A percentile compares a stretch with the other conserved stretches of the same genome.
These are phyloP conservation scores for Parazoanthus atlanticus DNA, from an alignment of 92 coral and sea anemone species.

Conservation along the genomic window DNA sequence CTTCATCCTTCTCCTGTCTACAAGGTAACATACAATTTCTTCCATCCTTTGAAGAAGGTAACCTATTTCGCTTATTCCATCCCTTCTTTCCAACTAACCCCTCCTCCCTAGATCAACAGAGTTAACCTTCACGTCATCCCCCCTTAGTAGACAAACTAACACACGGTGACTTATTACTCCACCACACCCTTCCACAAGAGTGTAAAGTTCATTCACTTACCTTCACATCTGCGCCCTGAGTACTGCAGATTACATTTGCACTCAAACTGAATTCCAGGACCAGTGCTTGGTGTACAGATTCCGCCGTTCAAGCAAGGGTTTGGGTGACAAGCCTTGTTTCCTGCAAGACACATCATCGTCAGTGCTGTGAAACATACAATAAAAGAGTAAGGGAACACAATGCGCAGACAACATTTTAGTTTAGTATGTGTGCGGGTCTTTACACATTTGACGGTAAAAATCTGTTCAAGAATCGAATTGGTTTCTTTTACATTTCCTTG, in stretches of 20 bases:
- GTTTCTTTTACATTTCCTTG: too few relatives aligned
- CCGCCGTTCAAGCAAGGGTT: slow-evolving; percentile 93
- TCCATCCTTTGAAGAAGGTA: too few relatives aligned
- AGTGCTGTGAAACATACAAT: background rate
- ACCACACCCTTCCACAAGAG: background rate
- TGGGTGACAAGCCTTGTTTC: slow-evolving; percentile 69
- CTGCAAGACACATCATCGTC: background rate
- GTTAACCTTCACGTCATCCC: background rate
- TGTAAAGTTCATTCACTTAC: slow-evolving; percentile 40
- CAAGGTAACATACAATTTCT: too few relatives aligned
- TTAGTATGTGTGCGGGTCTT: background rate
- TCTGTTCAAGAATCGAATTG: too few relatives aligned
- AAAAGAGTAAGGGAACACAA: background rate
- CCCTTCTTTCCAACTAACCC: background rate
- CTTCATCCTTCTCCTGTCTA: background rate
- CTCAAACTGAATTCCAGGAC: slow-evolving; percentile 50
- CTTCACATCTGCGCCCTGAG: slow-evolving; percentile 66
- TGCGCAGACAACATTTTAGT: background rate
- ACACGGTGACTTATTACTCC: background rate
- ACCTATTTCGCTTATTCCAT: too few relatives aligned
- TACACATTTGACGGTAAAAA: background rate
- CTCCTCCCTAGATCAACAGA: background rate
- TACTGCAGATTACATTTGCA: slow-evolving; percentile 64
- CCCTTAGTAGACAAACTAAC: background rate
- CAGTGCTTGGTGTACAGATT: slow-evolving; percentile 49